phyloP scores from a whole-genome alignment of 2,113 vertebrate species.

The Limanda limanda region DNA sequence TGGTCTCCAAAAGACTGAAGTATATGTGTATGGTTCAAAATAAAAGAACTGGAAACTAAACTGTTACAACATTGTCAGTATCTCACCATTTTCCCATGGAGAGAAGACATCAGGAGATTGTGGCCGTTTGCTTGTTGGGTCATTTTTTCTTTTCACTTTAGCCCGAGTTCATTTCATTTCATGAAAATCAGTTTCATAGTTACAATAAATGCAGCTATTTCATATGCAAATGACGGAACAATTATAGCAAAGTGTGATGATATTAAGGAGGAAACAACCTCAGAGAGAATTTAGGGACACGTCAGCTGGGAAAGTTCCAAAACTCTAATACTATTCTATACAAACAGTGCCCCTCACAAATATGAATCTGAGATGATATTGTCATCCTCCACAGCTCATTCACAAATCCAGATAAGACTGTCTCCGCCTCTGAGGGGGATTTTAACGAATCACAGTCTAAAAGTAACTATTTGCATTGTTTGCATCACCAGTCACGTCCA shows the following conservation, averaged over 20 bases:
- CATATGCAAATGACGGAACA: constrained; percentile 1
- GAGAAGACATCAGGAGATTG: not conserved
- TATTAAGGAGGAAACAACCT: not conserved
- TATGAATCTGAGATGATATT: constrained; percentile 3
- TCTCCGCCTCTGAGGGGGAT: constrained; percentile 23
- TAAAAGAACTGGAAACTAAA: not conserved
- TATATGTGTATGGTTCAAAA: not conserved
- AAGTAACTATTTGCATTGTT: constrained; percentile 33
- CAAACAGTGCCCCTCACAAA: not conserved
- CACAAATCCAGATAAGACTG: constrained; percentile 6
- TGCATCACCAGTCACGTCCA: constrained; percentile 21
- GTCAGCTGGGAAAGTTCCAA: not conserved
- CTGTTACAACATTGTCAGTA: not conserved
- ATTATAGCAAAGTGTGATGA: not conserved
- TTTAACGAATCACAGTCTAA: constrained; percentile 46
- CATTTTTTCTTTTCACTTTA: too few relatives aligned
- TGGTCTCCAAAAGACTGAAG: not conserved
- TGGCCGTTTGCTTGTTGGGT: not conserved
- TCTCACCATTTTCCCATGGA: not conserved
- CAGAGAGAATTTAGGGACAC: too few relatives aligned
- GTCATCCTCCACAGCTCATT: constrained; percentile 6
- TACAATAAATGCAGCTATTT: not conserved
- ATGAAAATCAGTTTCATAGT: not conserved
- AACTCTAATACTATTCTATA: not conserved
- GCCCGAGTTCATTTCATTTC: not conserved